These are phyloP conservation scores for Trichomalopsis sarcophagae DNA, from an alignment of 1,140 invertebrate genomes.

Conservation along the genomic window DNA sequence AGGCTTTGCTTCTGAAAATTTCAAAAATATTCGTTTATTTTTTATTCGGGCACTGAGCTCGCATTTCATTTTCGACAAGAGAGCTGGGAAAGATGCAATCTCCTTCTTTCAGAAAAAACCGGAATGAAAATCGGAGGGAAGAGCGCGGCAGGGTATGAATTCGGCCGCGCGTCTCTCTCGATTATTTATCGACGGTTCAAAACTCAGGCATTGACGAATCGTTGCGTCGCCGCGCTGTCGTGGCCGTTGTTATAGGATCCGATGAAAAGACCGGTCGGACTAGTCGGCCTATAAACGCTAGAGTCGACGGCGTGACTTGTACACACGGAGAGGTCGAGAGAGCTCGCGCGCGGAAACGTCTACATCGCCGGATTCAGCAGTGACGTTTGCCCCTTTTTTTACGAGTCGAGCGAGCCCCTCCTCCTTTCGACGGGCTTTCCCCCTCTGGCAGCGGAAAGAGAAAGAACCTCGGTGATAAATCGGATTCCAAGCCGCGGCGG, in stretches of 20 bases:
- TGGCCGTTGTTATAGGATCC: background rate
- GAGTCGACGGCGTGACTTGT: background rate
- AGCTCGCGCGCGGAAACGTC: background rate
- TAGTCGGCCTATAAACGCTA: background rate
- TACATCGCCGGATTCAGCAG: slow-evolving; percentile 28
- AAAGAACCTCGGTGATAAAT: slow-evolving; percentile 50
- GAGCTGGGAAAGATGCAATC: background rate
- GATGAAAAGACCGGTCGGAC: slow-evolving; percentile 13
- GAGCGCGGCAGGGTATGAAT: slow-evolving; percentile 45
- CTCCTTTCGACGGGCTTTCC: slow-evolving; percentile 45
- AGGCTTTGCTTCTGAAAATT: too few relatives aligned
- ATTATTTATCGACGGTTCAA: slow-evolving; percentile 62
- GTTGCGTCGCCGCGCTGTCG: background rate
- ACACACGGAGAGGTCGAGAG: background rate
- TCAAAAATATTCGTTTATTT: too few relatives aligned
- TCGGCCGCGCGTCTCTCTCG: background rate
- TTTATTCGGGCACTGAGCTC: too few relatives aligned
- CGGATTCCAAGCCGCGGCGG: slow-evolving; percentile 21
- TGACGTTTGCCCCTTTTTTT: slow-evolving; percentile 44
- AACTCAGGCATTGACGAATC: slow-evolving; percentile 51
- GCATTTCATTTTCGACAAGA: too few relatives aligned
- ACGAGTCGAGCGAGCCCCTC: slow-evolving; percentile 26
- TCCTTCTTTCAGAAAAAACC: background rate
- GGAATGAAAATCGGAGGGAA: slow-evolving; percentile 65
- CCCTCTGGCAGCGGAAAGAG: slow-evolving; percentile 9